Evolutionary conservation across 2,888 invertebrate genomes (phyloP).

Genomic region (Caenorhabditis macrosperma): DNA sequence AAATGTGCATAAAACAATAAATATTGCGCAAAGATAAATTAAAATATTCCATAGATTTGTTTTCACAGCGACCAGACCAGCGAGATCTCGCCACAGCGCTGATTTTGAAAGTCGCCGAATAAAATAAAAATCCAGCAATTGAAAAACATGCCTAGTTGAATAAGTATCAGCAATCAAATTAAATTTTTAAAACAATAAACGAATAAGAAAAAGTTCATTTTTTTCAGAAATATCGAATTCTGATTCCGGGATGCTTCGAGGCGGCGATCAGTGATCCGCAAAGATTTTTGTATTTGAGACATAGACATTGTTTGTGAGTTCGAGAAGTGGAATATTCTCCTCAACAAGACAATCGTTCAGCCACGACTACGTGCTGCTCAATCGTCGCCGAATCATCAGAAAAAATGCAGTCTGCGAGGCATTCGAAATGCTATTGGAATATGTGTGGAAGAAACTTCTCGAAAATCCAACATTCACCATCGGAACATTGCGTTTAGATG

Average conservation of each 20-base stretch:
- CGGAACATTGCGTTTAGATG: not conserved
- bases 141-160: no score
- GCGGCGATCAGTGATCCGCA: not conserved
- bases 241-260: not conserved
- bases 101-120: no score
- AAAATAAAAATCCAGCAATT: no score
- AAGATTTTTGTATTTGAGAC: not conserved
- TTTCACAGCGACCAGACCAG: no score
- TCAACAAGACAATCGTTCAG: not conserved
- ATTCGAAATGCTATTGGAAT: not conserved
- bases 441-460: not conserved
- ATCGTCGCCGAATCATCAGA: not conserved
- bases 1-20: no score
- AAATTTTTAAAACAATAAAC: no score
- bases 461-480: not conserved
- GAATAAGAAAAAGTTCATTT: no score
- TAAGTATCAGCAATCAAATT: no score
- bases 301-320: not conserved
- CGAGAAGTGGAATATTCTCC: no score
- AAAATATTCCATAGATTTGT: no score
- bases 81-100: no score
- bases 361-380: not conserved
- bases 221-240: not conserved
- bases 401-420: not conserved
- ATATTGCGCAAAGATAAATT: no score